Percentiles rank a stretch among this genome's conserved stretches.
These are phyloP conservation scores for human DNA, from an alignment of 2,113 vertebrate species.

Conservation along the genomic window DNA sequence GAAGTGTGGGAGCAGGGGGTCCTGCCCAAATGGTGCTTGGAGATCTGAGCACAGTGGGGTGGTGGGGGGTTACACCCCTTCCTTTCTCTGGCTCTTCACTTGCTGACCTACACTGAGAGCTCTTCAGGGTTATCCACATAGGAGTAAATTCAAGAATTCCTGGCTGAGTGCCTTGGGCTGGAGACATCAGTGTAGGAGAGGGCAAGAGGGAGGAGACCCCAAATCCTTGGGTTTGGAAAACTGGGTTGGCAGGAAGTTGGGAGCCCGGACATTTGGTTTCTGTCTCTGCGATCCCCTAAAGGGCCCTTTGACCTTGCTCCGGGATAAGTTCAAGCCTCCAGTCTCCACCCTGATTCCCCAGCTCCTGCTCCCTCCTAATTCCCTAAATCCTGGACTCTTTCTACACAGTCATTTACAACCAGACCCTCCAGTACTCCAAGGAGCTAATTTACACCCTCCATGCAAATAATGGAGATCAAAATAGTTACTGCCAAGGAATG, in stretches of 20 bases:
- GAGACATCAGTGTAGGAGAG: background rate
- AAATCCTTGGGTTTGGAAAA: background rate
- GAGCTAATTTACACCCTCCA: constrained; percentile 11
- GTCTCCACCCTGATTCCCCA: background rate
- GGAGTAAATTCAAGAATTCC: constrained; percentile 15
- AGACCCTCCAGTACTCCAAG: background rate
- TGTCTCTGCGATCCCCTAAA: background rate
- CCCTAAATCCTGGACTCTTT: background rate
- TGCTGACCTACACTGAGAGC: background rate
- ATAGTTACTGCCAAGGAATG: background rate
- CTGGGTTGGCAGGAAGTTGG: background rate
- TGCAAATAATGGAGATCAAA: constrained; percentile 26
- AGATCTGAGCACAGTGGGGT: background rate
- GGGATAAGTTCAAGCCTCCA: background rate
- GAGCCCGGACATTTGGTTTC: constrained; percentile 10
- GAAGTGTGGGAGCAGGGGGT: background rate
- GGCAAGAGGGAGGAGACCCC: background rate
- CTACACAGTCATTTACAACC: background rate
- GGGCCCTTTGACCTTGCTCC: background rate
- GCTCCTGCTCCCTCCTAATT: background rate
- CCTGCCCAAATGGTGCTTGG: constrained; percentile 11
- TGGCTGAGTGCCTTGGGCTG: background rate
- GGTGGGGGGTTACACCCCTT: background rate
- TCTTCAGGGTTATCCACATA: background rate
- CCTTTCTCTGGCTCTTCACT: background rate